Percentiles rank a stretch among this genome's conserved stretches.
phyloP scores from a whole-genome alignment of 2,797 vertebrate genomes.

The Spinus pinus region DNA sequence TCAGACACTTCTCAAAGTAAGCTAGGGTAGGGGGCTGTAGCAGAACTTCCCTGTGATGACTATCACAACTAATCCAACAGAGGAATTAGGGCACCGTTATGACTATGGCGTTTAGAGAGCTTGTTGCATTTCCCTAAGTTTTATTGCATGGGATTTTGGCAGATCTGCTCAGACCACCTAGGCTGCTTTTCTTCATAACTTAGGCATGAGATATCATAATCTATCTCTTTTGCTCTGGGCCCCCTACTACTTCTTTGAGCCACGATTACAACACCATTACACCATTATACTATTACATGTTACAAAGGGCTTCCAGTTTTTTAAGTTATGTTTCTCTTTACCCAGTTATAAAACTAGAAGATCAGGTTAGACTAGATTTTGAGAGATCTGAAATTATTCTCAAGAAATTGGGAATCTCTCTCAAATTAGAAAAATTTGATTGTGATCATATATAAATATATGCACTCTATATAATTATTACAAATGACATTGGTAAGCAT shows the following conservation, averaged over 20 bases:
- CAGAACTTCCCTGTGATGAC: slow-evolving; percentile 16
- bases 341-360: background rate
- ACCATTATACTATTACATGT: background rate
- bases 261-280: background rate
- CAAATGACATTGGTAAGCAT: background rate
- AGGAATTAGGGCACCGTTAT: slow-evolving; percentile 10
- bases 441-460: background rate
- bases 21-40: background rate
- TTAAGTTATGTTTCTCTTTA: background rate
- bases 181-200: slow-evolving; percentile 13
- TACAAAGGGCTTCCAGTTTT: background rate
- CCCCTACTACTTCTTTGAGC: background rate
- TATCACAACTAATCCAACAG: background rate
- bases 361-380: background rate
- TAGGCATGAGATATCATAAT: background rate
- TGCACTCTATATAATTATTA: background rate
- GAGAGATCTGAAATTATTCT: background rate
- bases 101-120: background rate
- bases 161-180: slow-evolving; percentile 14
- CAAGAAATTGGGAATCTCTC: background rate
- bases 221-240: background rate
- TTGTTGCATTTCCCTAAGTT: background rate
- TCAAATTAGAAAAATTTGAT: background rate
- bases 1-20: slow-evolving; percentile 22
- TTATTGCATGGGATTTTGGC: background rate